A percentile compares a stretch with the other conserved stretches of the same genome.
phyloP scores from a whole-genome alignment of 2,888 invertebrate genomes.

The Ceraclea dissimilis region DNA sequence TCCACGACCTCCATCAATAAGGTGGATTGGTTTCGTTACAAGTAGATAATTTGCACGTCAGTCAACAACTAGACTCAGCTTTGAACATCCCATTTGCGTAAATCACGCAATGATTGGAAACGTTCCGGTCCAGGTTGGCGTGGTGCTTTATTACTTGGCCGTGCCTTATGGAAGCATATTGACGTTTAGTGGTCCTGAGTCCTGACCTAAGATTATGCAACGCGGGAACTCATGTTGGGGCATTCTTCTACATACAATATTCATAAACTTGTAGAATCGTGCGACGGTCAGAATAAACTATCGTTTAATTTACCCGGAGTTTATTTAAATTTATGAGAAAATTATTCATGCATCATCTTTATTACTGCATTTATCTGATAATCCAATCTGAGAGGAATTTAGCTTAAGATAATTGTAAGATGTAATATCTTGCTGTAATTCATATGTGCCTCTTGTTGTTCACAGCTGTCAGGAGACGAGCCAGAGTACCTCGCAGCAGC shows the following conservation, averaged over 20 bases:
- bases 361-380: no score
- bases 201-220: background rate
- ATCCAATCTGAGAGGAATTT: no score
- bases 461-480: constrained; percentile 37
- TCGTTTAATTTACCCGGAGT: background rate
- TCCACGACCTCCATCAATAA: background rate
- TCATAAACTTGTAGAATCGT: background rate
- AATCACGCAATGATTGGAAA: background rate
- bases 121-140: background rate
- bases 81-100: background rate
- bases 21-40: background rate
- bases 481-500: constrained; percentile 46
- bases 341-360: background rate
- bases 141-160: background rate
- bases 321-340: background rate
- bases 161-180: background rate
- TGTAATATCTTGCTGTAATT: no score
- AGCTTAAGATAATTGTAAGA: no score
- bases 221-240: background rate
- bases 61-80: background rate
- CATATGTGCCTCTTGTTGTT: constrained; percentile 7
- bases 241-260: no score
- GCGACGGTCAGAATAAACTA: background rate
- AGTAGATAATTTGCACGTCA: background rate
- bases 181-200: background rate